phyloP scores from a whole-genome alignment of 2,113 vertebrate genomes.

The Seriola aureovittata region DNA sequence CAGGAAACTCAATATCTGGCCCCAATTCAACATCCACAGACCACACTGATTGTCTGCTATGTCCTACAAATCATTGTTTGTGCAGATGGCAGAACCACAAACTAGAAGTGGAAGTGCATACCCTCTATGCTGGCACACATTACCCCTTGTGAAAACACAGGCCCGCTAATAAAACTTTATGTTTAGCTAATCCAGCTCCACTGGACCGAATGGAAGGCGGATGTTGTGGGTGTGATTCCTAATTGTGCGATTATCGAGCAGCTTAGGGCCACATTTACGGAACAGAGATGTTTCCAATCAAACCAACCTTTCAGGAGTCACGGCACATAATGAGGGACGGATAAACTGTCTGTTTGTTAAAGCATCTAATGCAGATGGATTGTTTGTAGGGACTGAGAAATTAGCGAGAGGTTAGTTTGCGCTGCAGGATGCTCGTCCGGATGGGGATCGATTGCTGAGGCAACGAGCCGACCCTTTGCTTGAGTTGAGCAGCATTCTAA shows the following conservation, averaged over 20 bases:
- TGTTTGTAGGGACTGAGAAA: conserved; percentile 35
- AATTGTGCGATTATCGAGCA: not conserved
- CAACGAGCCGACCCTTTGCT: conserved; percentile 39
- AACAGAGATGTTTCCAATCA: conserved; percentile 37
- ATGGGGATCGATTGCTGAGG: conserved; percentile 55
- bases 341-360: conserved; percentile 21
- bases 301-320: conserved; percentile 8
- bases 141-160: no score
- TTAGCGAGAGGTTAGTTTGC: conserved; percentile 32
- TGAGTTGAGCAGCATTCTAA: conserved; percentile 33
- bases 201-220: not conserved
- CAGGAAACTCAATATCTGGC: conserved; percentile 11
- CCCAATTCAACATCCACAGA: not conserved
- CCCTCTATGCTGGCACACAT: no score
- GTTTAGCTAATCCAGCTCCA: not conserved
- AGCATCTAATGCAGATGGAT: conserved; percentile 4
- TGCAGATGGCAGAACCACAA: not conserved
- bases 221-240: not conserved
- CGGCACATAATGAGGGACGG: not conserved
- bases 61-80: not conserved
- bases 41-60: not conserved
- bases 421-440: conserved; percentile 40
- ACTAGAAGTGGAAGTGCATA: no score
- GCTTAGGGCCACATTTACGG: not conserved
- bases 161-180: not conserved